phyloP scores from a whole-genome alignment of 2,113 vertebrate species.

The Benitochromis conjunctus region DNA sequence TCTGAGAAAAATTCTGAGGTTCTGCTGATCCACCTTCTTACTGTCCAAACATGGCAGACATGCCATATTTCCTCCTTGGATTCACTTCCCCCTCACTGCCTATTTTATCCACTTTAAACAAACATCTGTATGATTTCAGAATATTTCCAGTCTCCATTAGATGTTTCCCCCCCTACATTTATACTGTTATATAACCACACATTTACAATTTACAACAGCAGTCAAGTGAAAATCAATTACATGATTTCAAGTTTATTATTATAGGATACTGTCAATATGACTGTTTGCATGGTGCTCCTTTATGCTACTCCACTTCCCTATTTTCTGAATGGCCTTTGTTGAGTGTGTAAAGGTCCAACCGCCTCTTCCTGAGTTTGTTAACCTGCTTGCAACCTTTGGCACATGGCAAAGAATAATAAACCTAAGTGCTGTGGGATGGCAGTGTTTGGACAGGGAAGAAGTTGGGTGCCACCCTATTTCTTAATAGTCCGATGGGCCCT shows the following conservation, averaged over 20 bases:
- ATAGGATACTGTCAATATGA: neutral
- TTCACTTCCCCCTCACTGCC: neutral
- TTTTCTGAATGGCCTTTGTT: conserved; percentile 10
- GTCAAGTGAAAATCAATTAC: neutral
- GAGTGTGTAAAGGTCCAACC: neutral
- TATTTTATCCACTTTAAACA: neutral
- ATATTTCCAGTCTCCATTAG: neutral
- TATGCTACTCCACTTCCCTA: neutral
- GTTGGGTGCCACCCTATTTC: neutral
- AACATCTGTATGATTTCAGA: neutral
- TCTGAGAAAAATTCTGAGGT: conserved; percentile 3
- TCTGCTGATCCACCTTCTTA: conserved; percentile 1
- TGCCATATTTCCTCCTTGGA: neutral
- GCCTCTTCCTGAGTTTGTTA: neutral
- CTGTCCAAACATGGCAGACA: conserved; percentile 20
- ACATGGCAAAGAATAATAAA: conserved; percentile 23
- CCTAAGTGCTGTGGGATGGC: conserved; percentile 6
- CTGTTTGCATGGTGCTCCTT: neutral
- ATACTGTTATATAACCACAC: neutral
- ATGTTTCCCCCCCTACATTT: neutral
- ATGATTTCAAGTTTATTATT: neutral
- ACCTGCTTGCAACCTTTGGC: neutral
- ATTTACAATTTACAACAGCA: neutral
- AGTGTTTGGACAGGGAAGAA: conserved; percentile 37
- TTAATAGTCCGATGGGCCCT: neutral